Percentiles rank a stretch among this genome's conserved stretches.
Conservation (phyloP, 30 jellyfish, hydroid and myxozoan genomes). For the Pseudorhiza aurosa region DNA sequence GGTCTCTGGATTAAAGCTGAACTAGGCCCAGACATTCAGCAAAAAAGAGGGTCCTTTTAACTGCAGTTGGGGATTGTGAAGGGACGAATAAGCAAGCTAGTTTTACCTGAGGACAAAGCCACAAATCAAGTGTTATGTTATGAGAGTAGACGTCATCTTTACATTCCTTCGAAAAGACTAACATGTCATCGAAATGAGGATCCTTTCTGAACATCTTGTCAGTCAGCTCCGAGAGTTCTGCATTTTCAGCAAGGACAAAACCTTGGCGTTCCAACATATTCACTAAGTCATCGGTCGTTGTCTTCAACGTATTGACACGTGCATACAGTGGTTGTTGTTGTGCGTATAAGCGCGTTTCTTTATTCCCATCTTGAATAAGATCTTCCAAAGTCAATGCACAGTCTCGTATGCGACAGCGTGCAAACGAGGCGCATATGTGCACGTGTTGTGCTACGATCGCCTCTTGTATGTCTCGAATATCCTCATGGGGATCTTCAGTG, state of each 20-base stretch:
- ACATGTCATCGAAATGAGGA: slow-evolving; percentile 68
- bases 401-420: slow-evolving; percentile 66
- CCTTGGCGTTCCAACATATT: slow-evolving; percentile 59
- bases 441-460: slow-evolving; percentile 58
- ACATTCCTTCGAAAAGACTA: slow-evolving; percentile 64
- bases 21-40: too few relatives aligned
- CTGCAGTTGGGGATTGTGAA: too few relatives aligned
- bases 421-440: slow-evolving; percentile 67
- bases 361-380: slow-evolving; percentile 23
- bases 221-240: slow-evolving; percentile 42
- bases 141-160: slow-evolving; percentile 75
- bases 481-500: slow-evolving; percentile 43
- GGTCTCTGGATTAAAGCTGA: too few relatives aligned
- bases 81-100: too few relatives aligned
- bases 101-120: slow-evolving; percentile 72
- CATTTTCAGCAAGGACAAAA: slow-evolving; percentile 26
- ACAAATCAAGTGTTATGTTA: slow-evolving; percentile 41
- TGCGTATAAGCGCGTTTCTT: slow-evolving; percentile 46
- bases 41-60: too few relatives aligned
- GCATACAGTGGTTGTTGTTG: slow-evolving; percentile 77
- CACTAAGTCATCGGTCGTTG: slow-evolving; percentile 50
- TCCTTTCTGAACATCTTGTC: slow-evolving; percentile 63
- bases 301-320: slow-evolving; percentile 74
- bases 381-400: slow-evolving; percentile 69
- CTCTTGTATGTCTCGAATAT: slow-evolving; percentile 60